A percentile compares a stretch with the other conserved stretches of the same genome.
These are phyloP conservation scores for Euthynnus affinis DNA, from an alignment of 2,797 vertebrate genomes.

Conservation along the genomic window DNA sequence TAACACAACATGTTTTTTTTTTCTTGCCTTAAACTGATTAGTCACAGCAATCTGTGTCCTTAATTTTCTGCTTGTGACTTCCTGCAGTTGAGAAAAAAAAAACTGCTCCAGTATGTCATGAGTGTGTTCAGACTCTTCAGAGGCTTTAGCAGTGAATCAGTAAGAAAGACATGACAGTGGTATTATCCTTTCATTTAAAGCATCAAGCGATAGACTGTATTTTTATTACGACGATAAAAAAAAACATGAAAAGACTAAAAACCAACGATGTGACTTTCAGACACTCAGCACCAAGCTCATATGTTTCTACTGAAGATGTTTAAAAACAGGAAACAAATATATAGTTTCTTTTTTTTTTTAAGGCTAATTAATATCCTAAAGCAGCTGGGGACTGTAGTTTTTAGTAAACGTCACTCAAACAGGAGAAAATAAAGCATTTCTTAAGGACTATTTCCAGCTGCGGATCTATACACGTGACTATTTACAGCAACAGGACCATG, in stretches of 20 bases:
- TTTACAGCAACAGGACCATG: too few relatives aligned
- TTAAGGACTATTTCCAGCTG: too few relatives aligned
- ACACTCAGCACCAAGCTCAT: neutral
- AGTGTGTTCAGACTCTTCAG: neutral
- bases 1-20: neutral
- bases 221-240: neutral
- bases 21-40: conserved; percentile 44
- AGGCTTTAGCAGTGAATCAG: neutral
- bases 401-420: too few relatives aligned
- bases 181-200: conserved; percentile 9
- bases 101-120: neutral
- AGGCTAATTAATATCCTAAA: too few relatives aligned
- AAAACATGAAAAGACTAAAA: neutral
- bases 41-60: neutral
- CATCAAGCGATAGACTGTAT: too few relatives aligned
- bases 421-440: too few relatives aligned
- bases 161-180: neutral
- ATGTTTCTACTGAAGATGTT: too few relatives aligned
- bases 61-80: neutral
- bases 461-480: too few relatives aligned
- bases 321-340: neutral
- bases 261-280: neutral
- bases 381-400: too few relatives aligned
- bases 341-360: too few relatives aligned
- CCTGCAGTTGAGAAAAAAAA: neutral